phyloP scores from a whole-genome alignment of 2,113 vertebrate genomes.

The Bubalus kerabau region DNA sequence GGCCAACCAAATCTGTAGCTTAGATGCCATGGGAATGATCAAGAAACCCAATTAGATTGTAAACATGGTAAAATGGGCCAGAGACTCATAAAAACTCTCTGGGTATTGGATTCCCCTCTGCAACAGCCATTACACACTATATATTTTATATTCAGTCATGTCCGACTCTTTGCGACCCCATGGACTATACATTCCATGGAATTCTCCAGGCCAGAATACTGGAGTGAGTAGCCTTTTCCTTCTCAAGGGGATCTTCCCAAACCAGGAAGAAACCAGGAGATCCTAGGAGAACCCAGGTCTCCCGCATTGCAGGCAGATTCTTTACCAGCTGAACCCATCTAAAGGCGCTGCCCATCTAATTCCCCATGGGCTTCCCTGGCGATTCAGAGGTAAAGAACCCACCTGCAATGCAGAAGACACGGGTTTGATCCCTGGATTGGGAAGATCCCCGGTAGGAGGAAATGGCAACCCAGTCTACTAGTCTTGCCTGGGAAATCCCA shows the following conservation, averaged over 20 bases:
- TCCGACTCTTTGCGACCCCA: neutral
- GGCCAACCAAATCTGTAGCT: neutral
- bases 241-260: neutral
- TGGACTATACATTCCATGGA: neutral
- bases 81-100: neutral
- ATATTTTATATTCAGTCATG: neutral
- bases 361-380: neutral
- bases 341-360: neutral
- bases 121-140: neutral
- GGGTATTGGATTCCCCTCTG: neutral
- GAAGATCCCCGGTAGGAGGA: neutral
- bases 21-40: neutral
- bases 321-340: neutral
- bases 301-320: neutral
- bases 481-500: neutral
- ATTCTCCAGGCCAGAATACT: neutral
- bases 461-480: neutral
- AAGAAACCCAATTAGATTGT: neutral
- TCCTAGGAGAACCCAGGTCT: neutral
- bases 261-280: neutral
- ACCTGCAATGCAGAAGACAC: neutral
- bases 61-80: neutral
- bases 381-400: neutral
- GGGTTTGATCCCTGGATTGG: neutral
- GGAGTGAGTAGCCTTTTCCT: neutral